These are phyloP conservation scores for Sphecodes monilicornis DNA, from an alignment of 2,888 invertebrate genomes.

Conservation along the genomic window DNA sequence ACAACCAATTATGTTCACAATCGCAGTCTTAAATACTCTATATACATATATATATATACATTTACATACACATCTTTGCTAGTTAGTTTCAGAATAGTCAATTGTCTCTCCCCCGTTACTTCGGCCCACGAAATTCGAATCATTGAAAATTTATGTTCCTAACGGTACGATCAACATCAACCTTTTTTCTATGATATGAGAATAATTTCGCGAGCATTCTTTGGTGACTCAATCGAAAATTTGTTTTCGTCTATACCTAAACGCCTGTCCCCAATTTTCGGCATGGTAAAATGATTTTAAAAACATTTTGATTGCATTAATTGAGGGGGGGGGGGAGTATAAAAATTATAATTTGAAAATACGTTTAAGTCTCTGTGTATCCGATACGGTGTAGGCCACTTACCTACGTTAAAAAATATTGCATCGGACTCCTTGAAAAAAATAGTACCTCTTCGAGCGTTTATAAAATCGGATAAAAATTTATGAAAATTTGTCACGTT, in stretches of 20 bases:
- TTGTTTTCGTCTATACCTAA: constrained; percentile 5
- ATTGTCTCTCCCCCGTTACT: constrained; percentile 8
- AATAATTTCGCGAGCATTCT: constrained; percentile 29
- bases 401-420: constrained; percentile 16
- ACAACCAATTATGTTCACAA: constrained; percentile 17
- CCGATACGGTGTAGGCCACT: constrained; percentile 30
- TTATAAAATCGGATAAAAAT: constrained; percentile 29
- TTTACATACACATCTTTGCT: constrained; percentile 14
- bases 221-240: constrained; percentile 48
- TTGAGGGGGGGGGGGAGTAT: not conserved
- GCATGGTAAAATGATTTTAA: constrained; percentile 30
- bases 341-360: constrained; percentile 51
- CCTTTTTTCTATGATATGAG: constrained; percentile 27
- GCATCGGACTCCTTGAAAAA: not conserved
- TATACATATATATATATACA: constrained; percentile 9
- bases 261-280: constrained; percentile 9
- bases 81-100: constrained; percentile 19
- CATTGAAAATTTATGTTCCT: constrained; percentile 33
- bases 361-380: constrained; percentile 35
- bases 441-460: not conserved
- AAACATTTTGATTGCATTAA: constrained; percentile 38
- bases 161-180: constrained; percentile 24
- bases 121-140: constrained; percentile 9
- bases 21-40: constrained; percentile 33
- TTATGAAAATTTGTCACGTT: constrained; percentile 5